Evolutionary conservation across 2,113 vertebrate genomes (phyloP).

Genomic region (Harpagus bidentatus): DNA sequence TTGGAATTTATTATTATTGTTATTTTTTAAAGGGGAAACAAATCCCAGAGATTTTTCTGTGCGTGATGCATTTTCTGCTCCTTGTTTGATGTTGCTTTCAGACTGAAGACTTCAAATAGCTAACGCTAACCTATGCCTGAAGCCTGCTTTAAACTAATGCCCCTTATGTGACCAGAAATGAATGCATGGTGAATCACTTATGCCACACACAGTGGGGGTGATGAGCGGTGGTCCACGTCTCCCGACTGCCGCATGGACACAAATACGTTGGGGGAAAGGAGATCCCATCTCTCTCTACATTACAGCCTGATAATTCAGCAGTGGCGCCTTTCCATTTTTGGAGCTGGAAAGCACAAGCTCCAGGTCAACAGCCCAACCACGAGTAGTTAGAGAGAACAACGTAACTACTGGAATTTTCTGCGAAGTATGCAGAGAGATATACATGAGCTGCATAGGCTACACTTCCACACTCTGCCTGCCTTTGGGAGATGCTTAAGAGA

Average conservation of each 20-base stretch:
- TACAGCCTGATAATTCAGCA: background rate
- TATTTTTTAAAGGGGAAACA: slow-evolving; percentile 31
- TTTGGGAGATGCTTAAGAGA: slow-evolving; percentile 3
- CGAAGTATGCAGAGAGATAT: background rate
- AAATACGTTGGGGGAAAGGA: background rate
- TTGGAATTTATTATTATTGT: slow-evolving; percentile 27
- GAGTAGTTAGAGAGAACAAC: background rate
- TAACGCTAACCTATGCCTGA: background rate
- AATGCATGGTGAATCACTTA: slow-evolving; percentile 51
- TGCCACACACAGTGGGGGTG: background rate
- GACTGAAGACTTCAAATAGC: slow-evolving; percentile 40
- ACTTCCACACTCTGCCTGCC: background rate
- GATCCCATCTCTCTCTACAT: background rate
- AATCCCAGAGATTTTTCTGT: slow-evolving; percentile 48
- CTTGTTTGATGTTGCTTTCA: slow-evolving; percentile 45
- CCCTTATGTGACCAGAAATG: slow-evolving; percentile 41
- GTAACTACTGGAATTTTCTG: background rate
- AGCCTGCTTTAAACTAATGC: slow-evolving; percentile 21
- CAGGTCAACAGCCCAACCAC: background rate
- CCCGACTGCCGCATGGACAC: rapidly evolving
- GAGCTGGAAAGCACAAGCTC: background rate
- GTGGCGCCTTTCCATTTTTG: background rate
- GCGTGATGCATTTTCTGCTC: slow-evolving; percentile 46
- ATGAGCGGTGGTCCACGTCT: background rate
- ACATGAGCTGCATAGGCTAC: background rate